Conservation (phyloP, 2,888 invertebrate genomes). For the Cataglyphis livida region DNA sequence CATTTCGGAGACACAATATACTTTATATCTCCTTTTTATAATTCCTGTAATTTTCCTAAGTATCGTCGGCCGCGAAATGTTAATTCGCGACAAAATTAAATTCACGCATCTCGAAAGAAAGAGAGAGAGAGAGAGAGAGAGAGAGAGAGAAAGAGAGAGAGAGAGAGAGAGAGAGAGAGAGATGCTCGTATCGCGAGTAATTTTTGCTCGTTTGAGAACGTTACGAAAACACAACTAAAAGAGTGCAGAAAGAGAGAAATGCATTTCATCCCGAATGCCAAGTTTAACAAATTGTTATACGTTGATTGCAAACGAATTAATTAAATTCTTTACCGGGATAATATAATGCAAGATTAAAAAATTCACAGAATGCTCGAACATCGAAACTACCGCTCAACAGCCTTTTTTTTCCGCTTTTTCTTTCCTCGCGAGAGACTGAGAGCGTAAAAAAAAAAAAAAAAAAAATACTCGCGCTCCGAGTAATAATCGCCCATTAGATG, state of each 20-base stretch:
- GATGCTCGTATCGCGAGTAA: constrained; percentile 13
- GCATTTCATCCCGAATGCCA: constrained; percentile 19
- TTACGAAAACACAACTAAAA: neutral
- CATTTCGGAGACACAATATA: neutral
- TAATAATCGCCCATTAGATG: constrained; percentile 23
- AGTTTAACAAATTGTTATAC: constrained; percentile 44
- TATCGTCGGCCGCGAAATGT: constrained; percentile 4
- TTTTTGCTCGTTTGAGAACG: constrained; percentile 24
- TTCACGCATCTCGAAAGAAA: constrained; percentile 24
- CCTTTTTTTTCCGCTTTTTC: neutral
- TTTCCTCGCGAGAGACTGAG: neutral
- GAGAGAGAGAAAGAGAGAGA: neutral
- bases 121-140: neutral
- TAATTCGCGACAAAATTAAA: constrained; percentile 33
- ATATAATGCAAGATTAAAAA: constrained; percentile 49
- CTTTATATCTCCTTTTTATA: neutral
- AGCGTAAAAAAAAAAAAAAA: neutral
- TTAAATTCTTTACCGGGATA: constrained; percentile 48
- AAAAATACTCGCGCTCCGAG: neutral
- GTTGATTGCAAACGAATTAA: constrained; percentile 53
- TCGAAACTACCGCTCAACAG: neutral
- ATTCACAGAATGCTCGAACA: constrained; percentile 29
- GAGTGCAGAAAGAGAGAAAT: constrained; percentile 31
- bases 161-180: too few species aligned
- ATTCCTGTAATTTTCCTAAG: constrained; percentile 12